Evolutionary conservation across 2,797 vertebrate species (phyloP), one percentile per base, ranked within the genome.

Genomic region (Eutrigla gurnardus): DNA sequence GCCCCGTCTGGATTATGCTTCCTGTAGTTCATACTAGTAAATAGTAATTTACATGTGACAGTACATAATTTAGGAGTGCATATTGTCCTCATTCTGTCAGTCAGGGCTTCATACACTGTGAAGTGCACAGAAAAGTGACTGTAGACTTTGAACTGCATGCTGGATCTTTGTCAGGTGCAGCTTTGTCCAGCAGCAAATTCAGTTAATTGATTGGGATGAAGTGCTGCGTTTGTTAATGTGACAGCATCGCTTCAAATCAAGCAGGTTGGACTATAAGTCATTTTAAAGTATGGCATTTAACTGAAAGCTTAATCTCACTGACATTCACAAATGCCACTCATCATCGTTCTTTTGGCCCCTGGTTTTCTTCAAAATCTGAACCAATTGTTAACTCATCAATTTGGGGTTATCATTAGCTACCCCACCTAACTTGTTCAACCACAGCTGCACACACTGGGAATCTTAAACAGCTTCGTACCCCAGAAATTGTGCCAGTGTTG

Each of bases 51-150:
- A 64, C 72, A 82, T 82, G 70, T 75, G 77, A 80, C 80, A 13
- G 82, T 81, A 45, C 84, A 89, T 91, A 62, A 91, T 93, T 89
- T 72, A 88, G 52, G 15, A 76, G 57, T 60, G 58, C 63, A 60
- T 61, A 82, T 25, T 82, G 92, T 67, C 88, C 92, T 91, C 86
- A 88, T 94, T 93, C 91, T 88, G 87, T 90, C 90, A 88, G 49
- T 91, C 81, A 81, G 65, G 65, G 70, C 59, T 76, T 72, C 61
- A 75, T 85, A 68, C 32, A 69, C 71, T 80, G 45, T 83, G 63
- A 86, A 85, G 70, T 76, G 32, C 75, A 72, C 60, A 70, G 68
- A 75, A 55, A 40, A 73, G 45, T 75, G 33, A 82, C 77, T 86
- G 66, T 70, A 54, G 66, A 80, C 80, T 83, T 88, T 81, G 74